phyloP scores from a whole-genome alignment of 2,113 vertebrate genomes.

The Camelus dromedarius region DNA sequence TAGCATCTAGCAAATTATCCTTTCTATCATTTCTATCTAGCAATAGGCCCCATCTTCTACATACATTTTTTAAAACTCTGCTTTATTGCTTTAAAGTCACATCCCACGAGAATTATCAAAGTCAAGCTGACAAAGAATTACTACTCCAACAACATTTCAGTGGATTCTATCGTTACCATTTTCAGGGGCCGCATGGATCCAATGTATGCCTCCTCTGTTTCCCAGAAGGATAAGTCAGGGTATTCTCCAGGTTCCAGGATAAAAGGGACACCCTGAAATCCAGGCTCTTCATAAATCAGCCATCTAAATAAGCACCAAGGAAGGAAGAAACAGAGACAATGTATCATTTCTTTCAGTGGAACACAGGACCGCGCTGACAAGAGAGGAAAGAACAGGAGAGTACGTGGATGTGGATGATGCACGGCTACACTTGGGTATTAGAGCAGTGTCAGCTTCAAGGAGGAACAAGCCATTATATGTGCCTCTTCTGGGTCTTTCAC shows the following conservation, averaged over 20 bases:
- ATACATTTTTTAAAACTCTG: not conserved
- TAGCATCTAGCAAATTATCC: not conserved
- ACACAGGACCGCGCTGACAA: not conserved
- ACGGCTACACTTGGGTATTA: accelerated
- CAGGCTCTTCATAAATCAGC: conserved; percentile 95
- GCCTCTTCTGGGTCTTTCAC: not conserved
- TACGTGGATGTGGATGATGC: accelerated
- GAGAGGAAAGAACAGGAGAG: not conserved
- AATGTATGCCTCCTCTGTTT: conserved; percentile 93
- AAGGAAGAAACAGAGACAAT: not conserved
- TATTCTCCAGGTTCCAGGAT: conserved; percentile 95
- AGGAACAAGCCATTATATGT: not conserved
- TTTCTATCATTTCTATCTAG: not conserved
- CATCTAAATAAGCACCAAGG: conserved; percentile 87
- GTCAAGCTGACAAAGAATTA: not conserved
- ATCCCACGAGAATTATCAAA: not conserved
- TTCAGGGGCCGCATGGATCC: conserved; percentile 95
- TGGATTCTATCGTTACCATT: conserved; percentile 89
- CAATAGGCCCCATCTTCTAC: too few species aligned
- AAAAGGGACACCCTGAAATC: conserved; percentile 91
- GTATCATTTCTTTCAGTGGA: not conserved
- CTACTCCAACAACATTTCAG: not conserved
- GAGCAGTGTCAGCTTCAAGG: accelerated
- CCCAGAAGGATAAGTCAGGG: conserved; percentile 93
- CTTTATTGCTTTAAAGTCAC: not conserved